phyloP scores from a whole-genome alignment of 2,113 vertebrate species.

The Ptychochromis oligacanthus region DNA sequence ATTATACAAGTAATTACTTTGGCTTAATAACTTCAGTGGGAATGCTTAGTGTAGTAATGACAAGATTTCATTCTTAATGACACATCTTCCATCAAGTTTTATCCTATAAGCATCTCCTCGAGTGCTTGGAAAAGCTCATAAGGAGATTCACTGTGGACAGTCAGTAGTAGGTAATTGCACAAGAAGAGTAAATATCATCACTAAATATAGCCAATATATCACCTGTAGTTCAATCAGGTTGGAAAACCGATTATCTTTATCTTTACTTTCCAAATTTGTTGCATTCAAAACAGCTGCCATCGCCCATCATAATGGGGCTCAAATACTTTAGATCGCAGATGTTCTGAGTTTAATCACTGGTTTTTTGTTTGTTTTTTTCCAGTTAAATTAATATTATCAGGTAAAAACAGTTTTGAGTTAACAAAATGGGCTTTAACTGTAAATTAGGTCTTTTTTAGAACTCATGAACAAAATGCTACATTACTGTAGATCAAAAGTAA shows the following conservation, averaged over 20 bases:
- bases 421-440: too few relatives aligned
- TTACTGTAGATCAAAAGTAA: not conserved
- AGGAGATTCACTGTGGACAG: constrained; percentile 27
- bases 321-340: too few relatives aligned
- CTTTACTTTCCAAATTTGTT: not conserved
- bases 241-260: not conserved
- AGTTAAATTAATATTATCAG: too few relatives aligned
- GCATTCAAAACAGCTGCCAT: not conserved
- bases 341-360: not conserved
- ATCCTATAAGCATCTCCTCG: constrained; percentile 21
- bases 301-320: not conserved
- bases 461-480: too few relatives aligned
- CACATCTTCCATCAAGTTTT: constrained; percentile 38
- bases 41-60: constrained; percentile 14
- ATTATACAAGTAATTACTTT: constrained; percentile 33
- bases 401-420: too few relatives aligned
- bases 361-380: not conserved
- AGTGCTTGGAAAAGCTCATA: constrained; percentile 34
- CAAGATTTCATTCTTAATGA: constrained; percentile 26
- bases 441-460: too few relatives aligned
- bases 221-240: not conserved
- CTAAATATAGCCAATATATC: not conserved
- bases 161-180: constrained; percentile 41
- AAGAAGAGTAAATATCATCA: not conserved
- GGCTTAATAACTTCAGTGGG: constrained; percentile 22